Evolutionary conservation across 1,140 invertebrate species (phyloP).

Genomic region (Eupristina koningsbergeri): DNA sequence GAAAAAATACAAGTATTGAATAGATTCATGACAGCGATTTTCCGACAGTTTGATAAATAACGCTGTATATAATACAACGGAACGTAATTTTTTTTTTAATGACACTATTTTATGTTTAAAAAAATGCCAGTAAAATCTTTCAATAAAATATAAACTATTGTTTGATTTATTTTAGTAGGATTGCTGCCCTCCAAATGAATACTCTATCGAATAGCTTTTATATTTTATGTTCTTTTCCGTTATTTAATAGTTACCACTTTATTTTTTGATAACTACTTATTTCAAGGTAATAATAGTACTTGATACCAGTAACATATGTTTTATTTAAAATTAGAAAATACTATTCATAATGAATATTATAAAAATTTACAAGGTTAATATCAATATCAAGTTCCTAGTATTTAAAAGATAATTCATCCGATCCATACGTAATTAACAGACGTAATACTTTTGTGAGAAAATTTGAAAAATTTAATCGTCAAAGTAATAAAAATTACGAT

Average conservation of each 20-base stretch:
- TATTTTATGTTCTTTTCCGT: conserved; percentile 50
- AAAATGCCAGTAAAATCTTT: not conserved
- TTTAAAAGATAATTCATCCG: not conserved
- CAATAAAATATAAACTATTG: conserved; percentile 5
- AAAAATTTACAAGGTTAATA: not conserved
- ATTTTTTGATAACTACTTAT: conserved; percentile 31
- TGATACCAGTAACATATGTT: not conserved
- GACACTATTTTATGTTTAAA: too few species aligned
- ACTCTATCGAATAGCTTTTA: conserved; percentile 23
- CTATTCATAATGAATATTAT: not conserved
- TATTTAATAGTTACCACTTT: conserved; percentile 26
- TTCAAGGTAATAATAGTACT: not conserved
- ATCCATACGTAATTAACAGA: not conserved
- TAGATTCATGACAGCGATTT: conserved; percentile 54
- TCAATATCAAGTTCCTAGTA: not conserved
- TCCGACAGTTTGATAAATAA: conserved; percentile 56
- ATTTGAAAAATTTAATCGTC: not conserved
- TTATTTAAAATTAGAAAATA: not conserved
- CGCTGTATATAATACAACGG: conserved; percentile 25
- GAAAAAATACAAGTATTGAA: conserved; percentile 33
- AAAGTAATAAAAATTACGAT: not conserved
- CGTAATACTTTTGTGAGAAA: not conserved
- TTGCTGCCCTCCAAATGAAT: not conserved
- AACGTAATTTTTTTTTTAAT: too few species aligned
- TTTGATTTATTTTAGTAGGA: not conserved